A percentile compares a stretch with the other conserved stretches of the same genome.
Conservation (phyloP, 2,888 invertebrate genomes). For the Ceramica pisi region DNA sequence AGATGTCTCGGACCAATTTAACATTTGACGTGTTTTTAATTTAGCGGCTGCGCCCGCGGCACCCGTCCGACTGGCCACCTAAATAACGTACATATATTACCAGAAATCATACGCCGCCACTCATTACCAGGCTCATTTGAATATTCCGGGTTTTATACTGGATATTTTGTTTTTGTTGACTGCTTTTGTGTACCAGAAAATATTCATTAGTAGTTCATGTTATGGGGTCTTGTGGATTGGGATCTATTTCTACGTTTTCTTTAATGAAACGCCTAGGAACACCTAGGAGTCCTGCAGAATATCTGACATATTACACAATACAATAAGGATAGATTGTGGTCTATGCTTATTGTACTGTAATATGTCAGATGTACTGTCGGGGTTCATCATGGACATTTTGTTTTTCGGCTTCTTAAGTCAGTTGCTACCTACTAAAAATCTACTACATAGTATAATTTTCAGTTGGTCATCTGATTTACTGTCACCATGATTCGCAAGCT, state of each 20-base stretch:
- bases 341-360: too few relatives aligned
- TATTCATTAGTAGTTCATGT: slow-evolving; percentile 5
- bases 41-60: slow-evolving; percentile 89
- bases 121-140: slow-evolving; percentile 88
- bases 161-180: slow-evolving; percentile 56
- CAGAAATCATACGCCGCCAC: slow-evolving; percentile 85
- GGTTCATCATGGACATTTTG: not conserved
- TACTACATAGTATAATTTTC: not conserved
- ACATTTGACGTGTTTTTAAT: slow-evolving; percentile 91
- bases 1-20: slow-evolving; percentile 91
- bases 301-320: too few relatives aligned
- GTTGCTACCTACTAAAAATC: too few relatives aligned
- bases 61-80: slow-evolving; percentile 83
- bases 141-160: slow-evolving; percentile 68
- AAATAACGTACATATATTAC: slow-evolving; percentile 87
- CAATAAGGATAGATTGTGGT: too few relatives aligned
- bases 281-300: too few relatives aligned
- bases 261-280: not conserved
- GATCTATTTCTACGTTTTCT: not conserved
- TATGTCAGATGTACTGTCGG: too few relatives aligned
- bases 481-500: not conserved
- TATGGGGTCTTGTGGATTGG: not conserved
- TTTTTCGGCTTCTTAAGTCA: not conserved
- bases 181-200: slow-evolving; percentile 38
- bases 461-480: not conserved